These are phyloP conservation scores for Thermophis baileyi DNA, from an alignment of 2,113 vertebrate genomes.

Conservation along the genomic window DNA sequence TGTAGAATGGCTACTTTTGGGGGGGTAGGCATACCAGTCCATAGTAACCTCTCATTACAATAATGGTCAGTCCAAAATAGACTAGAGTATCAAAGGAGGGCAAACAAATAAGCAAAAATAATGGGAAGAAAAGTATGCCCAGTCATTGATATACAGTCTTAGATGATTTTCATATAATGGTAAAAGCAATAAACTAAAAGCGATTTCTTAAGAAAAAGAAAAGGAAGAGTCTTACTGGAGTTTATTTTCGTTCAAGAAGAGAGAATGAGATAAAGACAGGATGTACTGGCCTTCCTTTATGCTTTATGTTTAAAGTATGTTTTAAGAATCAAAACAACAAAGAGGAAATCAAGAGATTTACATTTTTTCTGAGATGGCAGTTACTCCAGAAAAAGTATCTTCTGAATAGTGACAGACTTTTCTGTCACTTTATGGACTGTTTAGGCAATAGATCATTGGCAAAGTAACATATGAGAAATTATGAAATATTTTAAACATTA, in stretches of 20 bases:
- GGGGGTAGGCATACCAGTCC: background rate
- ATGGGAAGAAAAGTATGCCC: slow-evolving; percentile 12
- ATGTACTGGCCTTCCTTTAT: slow-evolving; percentile 70
- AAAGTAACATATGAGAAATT: background rate
- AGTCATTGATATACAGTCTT: background rate
- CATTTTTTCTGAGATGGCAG: slow-evolving; percentile 47
- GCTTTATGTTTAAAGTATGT: slow-evolving; percentile 43
- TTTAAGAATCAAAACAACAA: slow-evolving; percentile 50
- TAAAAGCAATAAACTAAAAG: slow-evolving; percentile 20
- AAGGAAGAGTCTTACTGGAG: background rate
- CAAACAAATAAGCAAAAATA: slow-evolving; percentile 37
- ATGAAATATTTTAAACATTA: slow-evolving; percentile 8
- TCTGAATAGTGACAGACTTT: slow-evolving; percentile 13
- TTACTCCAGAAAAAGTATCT: slow-evolving; percentile 16
- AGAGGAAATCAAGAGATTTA: slow-evolving; percentile 37
- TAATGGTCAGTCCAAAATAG: slow-evolving; percentile 19
- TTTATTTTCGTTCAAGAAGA: slow-evolving; percentile 57
- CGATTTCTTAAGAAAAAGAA: slow-evolving; percentile 24
- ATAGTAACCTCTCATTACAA: background rate
- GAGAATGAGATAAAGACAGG: slow-evolving; percentile 69
- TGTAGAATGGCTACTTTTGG: background rate
- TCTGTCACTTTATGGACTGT: background rate
- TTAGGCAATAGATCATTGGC: background rate
- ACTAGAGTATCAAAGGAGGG: slow-evolving; percentile 35
- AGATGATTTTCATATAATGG: slow-evolving; percentile 16